phyloP scores from a whole-genome alignment of 2,797 vertebrate species.

The Premnoplex brunnescens region DNA sequence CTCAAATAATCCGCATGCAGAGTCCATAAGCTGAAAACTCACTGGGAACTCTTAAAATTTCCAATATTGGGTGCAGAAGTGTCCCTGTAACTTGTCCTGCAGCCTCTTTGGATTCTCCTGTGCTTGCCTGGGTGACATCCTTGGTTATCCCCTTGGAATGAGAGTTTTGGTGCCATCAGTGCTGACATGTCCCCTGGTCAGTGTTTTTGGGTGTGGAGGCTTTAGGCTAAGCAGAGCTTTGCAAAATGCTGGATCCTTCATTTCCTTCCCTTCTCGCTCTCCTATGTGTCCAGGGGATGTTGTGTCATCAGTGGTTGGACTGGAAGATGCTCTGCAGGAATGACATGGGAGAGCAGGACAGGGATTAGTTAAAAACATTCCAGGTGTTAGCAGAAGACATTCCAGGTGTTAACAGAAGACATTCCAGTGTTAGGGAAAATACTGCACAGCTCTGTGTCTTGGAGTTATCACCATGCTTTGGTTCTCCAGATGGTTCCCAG shows the following conservation, averaged over 20 bases:
- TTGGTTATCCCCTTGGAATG: not conserved
- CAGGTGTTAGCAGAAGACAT: not conserved
- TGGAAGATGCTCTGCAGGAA: not conserved
- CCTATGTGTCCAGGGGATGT: fast-evolving
- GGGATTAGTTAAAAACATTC: not conserved
- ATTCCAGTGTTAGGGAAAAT: not conserved
- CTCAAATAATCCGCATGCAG: not conserved
- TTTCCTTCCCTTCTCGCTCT: not conserved
- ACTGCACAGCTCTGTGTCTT: not conserved
- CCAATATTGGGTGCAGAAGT: not conserved
- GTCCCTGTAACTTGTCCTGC: not conserved
- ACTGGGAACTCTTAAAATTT: not conserved
- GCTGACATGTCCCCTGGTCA: not conserved
- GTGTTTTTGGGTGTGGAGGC: not conserved
- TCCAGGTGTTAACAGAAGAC: not conserved
- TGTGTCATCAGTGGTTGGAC: fast-evolving
- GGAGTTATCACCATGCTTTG: not conserved
- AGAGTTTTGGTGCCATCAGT: fast-evolving
- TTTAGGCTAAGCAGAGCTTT: not conserved
- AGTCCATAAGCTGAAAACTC: not conserved
- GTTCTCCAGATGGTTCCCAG: not conserved
- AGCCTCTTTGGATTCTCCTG: not conserved
- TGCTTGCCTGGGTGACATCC: not conserved
- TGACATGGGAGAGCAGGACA: not conserved
- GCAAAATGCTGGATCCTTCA: not conserved